Evolutionary conservation across 2,113 vertebrate genomes (phyloP).

Genomic region (Saccopteryx bilineata): DNA sequence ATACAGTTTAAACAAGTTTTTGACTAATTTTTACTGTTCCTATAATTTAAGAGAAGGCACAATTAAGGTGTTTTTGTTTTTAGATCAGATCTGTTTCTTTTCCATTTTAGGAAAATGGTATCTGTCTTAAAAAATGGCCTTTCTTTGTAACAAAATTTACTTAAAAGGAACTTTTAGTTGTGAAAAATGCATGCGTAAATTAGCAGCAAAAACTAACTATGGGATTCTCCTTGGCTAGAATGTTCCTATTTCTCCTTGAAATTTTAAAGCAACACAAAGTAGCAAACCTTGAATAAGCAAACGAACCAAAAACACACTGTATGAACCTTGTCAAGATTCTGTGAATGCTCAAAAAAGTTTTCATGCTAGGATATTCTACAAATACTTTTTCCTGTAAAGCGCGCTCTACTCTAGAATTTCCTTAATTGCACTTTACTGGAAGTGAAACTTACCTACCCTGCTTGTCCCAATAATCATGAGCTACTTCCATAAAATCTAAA

Average conservation of each 20-base stretch:
- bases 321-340: conserved; percentile 69
- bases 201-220: conserved; percentile 40
- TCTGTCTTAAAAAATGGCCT: conserved; percentile 48
- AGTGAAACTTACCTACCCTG: conserved; percentile 83
- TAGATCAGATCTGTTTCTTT: conserved; percentile 29
- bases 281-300: conserved; percentile 31
- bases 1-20: background rate
- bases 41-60: conserved; percentile 84
- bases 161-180: conserved; percentile 39
- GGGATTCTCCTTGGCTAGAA: conserved; percentile 55
- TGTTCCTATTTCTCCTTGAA: conserved; percentile 44
- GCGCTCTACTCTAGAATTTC: conserved; percentile 53
- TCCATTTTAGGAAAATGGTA: conserved; percentile 35
- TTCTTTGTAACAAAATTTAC: conserved; percentile 51
- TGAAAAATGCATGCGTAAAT: conserved; percentile 48
- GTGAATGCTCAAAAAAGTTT: conserved; percentile 5
- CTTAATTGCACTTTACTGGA: conserved; percentile 87
- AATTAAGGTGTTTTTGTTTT: conserved; percentile 36
- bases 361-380: conserved; percentile 53
- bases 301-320: background rate
- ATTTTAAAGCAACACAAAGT: conserved; percentile 50
- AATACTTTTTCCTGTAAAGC: conserved; percentile 57
- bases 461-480: conserved; percentile 74
- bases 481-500: conserved; percentile 59
- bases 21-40: background rate